Evolutionary conservation across 2,113 vertebrate species (phyloP).

Genomic region (Cyphotilapia sp.): DNA sequence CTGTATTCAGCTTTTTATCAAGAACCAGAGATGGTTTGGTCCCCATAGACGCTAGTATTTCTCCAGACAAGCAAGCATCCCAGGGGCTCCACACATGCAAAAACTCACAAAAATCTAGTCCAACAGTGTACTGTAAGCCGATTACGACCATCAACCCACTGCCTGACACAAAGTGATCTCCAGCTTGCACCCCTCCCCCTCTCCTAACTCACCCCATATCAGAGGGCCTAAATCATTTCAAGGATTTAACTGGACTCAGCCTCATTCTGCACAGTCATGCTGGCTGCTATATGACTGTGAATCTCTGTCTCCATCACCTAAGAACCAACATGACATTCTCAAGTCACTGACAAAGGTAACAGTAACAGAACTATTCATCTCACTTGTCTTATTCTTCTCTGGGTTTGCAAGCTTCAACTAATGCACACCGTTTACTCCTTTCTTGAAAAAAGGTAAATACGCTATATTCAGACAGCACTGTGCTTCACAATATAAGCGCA

Average conservation of each 20-base stretch:
- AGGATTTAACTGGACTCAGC: neutral
- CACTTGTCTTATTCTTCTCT: neutral
- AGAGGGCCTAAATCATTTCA: neutral
- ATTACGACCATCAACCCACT: neutral
- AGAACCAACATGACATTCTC: neutral
- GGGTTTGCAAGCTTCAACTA: neutral
- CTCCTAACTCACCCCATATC: neutral
- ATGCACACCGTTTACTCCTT: neutral
- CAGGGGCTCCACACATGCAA: neutral
- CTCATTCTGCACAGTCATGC: neutral
- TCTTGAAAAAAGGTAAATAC: neutral
- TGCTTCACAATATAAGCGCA: neutral
- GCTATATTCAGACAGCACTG: neutral
- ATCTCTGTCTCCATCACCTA: neutral
- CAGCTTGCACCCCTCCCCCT: neutral
- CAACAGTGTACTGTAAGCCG: neutral
- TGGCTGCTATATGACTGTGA: neutral
- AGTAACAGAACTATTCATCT: neutral
- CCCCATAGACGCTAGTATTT: neutral
- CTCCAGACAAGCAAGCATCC: neutral
- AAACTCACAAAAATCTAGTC: neutral
- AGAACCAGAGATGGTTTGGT: neutral
- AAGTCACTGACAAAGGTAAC: neutral
- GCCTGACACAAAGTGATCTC: neutral
- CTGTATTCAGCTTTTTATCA: neutral